phyloP scores from a whole-genome alignment of 2,797 vertebrate species.

The Smutsia temminckii region DNA sequence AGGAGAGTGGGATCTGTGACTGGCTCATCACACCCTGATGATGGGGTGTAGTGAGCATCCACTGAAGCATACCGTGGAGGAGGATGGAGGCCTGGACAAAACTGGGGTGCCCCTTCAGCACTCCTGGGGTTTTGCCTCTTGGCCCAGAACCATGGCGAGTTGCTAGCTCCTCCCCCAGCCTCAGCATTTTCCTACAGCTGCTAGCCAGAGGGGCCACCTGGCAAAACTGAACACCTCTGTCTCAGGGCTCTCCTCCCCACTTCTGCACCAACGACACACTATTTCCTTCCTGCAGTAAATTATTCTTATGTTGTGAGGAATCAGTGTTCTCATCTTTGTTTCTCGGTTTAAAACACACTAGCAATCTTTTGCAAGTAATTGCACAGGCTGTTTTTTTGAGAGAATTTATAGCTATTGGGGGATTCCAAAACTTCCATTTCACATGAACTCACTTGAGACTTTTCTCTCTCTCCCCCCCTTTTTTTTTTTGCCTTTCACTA shows the following conservation, averaged over 20 bases:
- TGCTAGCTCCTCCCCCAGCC: background rate
- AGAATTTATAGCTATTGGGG: constrained; percentile 2
- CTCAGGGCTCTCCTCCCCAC: background rate
- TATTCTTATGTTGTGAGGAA: background rate
- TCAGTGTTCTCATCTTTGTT: constrained; percentile 11
- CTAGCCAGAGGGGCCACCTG: background rate
- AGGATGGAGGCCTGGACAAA: background rate
- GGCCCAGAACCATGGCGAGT: no score
- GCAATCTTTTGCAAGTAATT: background rate
- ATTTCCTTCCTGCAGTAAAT: background rate
- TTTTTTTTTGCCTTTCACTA: background rate
- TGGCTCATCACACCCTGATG: background rate
- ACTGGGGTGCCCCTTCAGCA: background rate
- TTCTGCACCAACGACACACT: background rate
- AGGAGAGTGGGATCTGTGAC: background rate
- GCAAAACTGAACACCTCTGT: background rate
- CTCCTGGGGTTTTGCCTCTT: background rate
- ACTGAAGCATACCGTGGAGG: background rate
- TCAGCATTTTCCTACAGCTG: background rate
- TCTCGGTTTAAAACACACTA: background rate
- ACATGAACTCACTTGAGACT: background rate
- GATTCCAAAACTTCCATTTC: constrained; percentile 34
- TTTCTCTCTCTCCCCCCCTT: no score
- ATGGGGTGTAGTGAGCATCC: background rate
- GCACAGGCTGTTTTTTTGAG: constrained; percentile 14